Conservation (phyloP, 2,113 vertebrate species). For the Catagonus wagneri region DNA sequence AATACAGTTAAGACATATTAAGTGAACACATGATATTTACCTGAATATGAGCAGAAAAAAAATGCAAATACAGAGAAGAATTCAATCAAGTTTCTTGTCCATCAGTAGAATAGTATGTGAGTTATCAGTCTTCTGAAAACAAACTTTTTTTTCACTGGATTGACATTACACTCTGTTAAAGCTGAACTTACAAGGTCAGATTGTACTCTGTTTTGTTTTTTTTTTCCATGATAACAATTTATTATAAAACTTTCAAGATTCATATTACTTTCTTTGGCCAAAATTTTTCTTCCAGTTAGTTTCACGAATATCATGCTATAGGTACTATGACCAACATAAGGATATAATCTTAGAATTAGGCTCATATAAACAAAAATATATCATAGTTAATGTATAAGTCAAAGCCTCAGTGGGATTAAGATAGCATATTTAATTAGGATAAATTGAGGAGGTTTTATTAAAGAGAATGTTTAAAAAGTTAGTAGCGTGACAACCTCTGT, state of each 20-base stretch:
- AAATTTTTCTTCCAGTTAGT: neutral
- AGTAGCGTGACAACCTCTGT: neutral
- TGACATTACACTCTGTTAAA: neutral
- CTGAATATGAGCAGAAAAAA: neutral
- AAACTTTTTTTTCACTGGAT: neutral
- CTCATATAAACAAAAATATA: neutral
- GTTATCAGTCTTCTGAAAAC: neutral
- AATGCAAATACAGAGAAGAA: neutral
- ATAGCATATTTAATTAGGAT: neutral
- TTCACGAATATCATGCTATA: neutral
- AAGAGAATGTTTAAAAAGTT: neutral
- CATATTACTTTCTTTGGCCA: neutral
- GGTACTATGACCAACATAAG: neutral
- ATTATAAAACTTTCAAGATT: slow-evolving; percentile 30
- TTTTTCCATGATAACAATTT: neutral
- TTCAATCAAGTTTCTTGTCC: neutral
- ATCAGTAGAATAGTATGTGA: neutral
- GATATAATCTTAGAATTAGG: neutral
- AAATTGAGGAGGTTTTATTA: neutral
- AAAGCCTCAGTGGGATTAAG: neutral
- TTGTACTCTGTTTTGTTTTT: neutral
- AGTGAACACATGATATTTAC: neutral
- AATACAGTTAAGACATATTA: neutral
- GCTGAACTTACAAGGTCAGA: neutral
- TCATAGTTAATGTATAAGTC: neutral